phyloP scores from a whole-genome alignment of 2,113 vertebrate species.

The Pleuronectes platessa region DNA sequence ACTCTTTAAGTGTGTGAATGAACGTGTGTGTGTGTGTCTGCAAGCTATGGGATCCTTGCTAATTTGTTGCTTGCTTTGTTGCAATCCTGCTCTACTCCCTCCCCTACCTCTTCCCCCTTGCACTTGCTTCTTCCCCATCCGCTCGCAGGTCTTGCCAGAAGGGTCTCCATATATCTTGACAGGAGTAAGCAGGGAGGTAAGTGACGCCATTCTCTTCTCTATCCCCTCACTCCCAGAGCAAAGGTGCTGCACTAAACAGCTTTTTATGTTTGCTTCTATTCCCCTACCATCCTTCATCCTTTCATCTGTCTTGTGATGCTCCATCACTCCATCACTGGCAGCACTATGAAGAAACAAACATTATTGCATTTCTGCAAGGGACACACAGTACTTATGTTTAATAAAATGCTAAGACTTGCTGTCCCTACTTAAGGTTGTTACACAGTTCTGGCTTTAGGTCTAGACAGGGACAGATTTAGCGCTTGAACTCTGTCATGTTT shows the following conservation, averaged over 20 bases:
- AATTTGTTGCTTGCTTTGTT: constrained; percentile 75
- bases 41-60: constrained; percentile 63
- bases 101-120: constrained; percentile 3
- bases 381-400: background rate
- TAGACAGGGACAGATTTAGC: background rate
- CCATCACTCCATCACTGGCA: constrained; percentile 15
- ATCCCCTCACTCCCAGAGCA: constrained; percentile 17
- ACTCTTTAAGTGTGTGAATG: constrained; percentile 22
- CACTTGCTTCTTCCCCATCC: constrained; percentile 4
- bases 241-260: constrained; percentile 50
- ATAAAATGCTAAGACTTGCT: background rate
- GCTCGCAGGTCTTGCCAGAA: constrained; percentile 90
- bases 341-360: background rate
- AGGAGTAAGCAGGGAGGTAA: constrained; percentile 94
- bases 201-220: constrained; percentile 70
- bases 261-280: constrained; percentile 12
- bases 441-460: background rate
- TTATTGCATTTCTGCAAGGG: background rate
- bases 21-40: constrained; percentile 43
- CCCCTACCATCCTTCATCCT: constrained; percentile 1
- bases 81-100: constrained; percentile 33
- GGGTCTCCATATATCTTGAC: constrained; percentile 93
- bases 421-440: background rate
- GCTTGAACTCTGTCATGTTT: background rate
- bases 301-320: constrained; percentile 23